Evolutionary conservation across 53 echinoderm and acorn worm genomes (phyloP).

Genomic region (Echinometra lucunter): DNA sequence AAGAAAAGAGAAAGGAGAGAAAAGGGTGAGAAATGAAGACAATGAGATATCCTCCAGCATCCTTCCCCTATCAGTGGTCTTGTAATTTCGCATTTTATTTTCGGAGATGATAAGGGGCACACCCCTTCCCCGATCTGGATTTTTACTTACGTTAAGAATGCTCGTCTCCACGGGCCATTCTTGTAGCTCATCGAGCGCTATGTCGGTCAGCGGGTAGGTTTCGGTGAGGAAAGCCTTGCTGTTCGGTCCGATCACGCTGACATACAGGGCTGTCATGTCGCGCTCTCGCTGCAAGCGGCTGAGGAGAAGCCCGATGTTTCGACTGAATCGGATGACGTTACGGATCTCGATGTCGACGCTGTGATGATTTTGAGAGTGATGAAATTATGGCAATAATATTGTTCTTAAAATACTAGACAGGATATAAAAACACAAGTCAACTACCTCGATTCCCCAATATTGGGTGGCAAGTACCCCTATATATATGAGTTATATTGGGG

Average conservation of each 20-base stretch:
- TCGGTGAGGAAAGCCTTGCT: slow-evolving; percentile 83
- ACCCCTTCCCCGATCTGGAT: neutral
- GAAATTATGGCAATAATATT: no score
- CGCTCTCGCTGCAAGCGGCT: slow-evolving; percentile 86
- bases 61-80: no score
- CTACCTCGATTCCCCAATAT: no score
- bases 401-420: no score
- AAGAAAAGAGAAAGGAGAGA: no score
- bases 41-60: no score
- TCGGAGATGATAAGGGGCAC: no score
- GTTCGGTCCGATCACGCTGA: slow-evolving; percentile 87
- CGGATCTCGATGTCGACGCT: slow-evolving; percentile 83
- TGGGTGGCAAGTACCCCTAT: no score
- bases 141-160: slow-evolving; percentile 71
- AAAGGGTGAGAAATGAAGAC: no score
- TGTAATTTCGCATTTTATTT: no score
- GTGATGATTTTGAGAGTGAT: neutral
- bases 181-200: slow-evolving; percentile 80
- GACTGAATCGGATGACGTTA: slow-evolving; percentile 88
- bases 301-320: slow-evolving; percentile 86
- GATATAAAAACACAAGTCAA: no score
- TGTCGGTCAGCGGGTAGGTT: slow-evolving; percentile 86
- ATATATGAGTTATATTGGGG: no score
- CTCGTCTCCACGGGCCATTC: slow-evolving; percentile 91
- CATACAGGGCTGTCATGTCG: slow-evolving; percentile 91